Evolutionary conservation across 2,113 vertebrate genomes (phyloP).

Genomic region (Otus sunia): DNA sequence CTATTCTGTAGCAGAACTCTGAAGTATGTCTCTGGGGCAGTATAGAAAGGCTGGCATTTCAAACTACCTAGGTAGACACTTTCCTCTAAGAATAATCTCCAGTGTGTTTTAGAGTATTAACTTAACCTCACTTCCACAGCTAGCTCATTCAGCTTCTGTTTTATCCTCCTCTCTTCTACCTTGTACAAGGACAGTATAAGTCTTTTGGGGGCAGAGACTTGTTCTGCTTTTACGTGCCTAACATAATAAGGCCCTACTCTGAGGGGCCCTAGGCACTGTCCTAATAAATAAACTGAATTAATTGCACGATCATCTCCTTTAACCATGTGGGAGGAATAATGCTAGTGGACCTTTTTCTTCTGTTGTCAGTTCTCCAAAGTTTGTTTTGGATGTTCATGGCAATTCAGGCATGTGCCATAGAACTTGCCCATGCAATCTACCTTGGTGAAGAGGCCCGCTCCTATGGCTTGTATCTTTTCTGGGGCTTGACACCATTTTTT

Average conservation of each 20-base stretch:
- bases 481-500: not conserved
- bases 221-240: slow-evolving; percentile 1
- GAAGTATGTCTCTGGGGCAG: not conserved
- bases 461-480: not conserved
- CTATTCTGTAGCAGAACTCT: not conserved
- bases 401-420: not conserved
- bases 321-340: not conserved
- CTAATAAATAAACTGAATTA: slow-evolving; percentile 28
- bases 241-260: not conserved
- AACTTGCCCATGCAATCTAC: not conserved
- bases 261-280: not conserved
- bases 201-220: not conserved
- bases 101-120: not conserved
- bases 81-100: not conserved
- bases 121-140: not conserved
- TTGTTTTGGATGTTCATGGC: not conserved
- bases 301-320: not conserved
- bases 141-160: not conserved
- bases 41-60: not conserved
- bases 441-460: not conserved
- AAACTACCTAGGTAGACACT: not conserved
- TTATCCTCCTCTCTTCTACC: not conserved
- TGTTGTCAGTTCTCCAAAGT: not conserved
- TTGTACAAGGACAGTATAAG: not conserved
- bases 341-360: not conserved